A percentile compares a stretch with the other conserved stretches of the same genome.
These are phyloP conservation scores for Rhodeus uyekii DNA, from an alignment of 2,797 vertebrate genomes.

Conservation along the genomic window DNA sequence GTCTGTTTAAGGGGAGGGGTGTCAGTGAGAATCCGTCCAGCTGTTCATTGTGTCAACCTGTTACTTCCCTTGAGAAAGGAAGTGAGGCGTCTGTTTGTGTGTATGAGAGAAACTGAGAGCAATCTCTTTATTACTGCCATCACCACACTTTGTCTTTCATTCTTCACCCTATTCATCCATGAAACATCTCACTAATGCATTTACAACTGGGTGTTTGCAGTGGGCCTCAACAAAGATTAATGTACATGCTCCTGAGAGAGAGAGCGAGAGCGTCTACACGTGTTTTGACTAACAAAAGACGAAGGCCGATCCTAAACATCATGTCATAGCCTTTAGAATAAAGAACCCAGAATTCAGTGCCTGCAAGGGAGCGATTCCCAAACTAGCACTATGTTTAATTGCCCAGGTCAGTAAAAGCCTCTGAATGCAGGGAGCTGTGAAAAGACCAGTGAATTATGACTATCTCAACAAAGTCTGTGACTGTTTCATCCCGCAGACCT, in stretches of 20 bases:
- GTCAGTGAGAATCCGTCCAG: constrained; percentile 73
- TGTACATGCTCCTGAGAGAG: constrained; percentile 32
- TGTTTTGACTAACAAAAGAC: constrained; percentile 44
- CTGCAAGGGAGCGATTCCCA: constrained; percentile 11
- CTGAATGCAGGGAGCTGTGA: constrained; percentile 23
- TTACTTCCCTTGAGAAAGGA: constrained; percentile 65
- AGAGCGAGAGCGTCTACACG: background rate
- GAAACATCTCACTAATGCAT: constrained; percentile 62
- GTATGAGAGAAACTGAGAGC: constrained; percentile 63
- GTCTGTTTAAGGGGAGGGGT: constrained; percentile 40
- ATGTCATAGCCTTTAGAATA: constrained; percentile 31
- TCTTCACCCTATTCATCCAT: constrained; percentile 59
- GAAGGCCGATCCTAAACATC: constrained; percentile 34
- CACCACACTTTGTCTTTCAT: constrained; percentile 64
- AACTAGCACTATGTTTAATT: constrained; percentile 15
- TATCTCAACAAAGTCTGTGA: constrained; percentile 49
- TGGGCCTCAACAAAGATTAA: constrained; percentile 45
- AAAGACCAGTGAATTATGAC: constrained; percentile 43
- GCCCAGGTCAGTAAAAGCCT: constrained; percentile 19
- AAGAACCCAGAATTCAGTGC: background rate
- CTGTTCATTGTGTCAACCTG: constrained; percentile 73
- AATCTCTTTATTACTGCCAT: constrained; percentile 68
- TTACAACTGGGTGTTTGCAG: constrained; percentile 47
- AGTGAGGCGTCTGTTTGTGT: constrained; percentile 56
- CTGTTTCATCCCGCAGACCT: constrained; percentile 50